phyloP scores from a whole-genome alignment of 2,113 vertebrate species.

The Paraplagusia blochii region DNA sequence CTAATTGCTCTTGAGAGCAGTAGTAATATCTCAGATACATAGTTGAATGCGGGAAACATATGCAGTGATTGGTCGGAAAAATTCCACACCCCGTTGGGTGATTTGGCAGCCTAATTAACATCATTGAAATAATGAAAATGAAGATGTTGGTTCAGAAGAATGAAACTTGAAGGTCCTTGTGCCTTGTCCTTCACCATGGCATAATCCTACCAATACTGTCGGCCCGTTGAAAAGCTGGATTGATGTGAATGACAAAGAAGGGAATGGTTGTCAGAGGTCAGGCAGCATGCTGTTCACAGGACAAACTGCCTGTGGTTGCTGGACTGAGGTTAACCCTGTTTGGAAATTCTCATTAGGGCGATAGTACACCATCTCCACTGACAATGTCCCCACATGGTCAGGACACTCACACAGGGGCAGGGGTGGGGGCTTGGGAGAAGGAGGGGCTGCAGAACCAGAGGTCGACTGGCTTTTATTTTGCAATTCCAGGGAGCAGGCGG shows the following conservation, averaged over 20 bases:
- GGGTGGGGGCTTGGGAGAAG: background rate
- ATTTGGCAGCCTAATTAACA: no score
- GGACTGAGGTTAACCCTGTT: constrained; percentile 31
- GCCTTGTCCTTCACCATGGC: background rate
- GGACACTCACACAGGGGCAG: constrained; percentile 34
- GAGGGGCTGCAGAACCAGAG: constrained; percentile 56
- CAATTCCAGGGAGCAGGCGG: constrained; percentile 60
- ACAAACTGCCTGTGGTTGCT: constrained; percentile 24
- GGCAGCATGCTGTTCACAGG: constrained; percentile 26
- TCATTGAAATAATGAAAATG: no score
- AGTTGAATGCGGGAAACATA: no score
- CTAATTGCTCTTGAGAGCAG: no score
- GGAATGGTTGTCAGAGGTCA: constrained; percentile 32
- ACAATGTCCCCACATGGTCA: constrained; percentile 31
- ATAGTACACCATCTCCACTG: constrained; percentile 43
- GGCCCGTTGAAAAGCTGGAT: constrained; percentile 27
- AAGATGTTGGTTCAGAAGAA: no score
- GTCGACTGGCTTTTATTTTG: constrained; percentile 57
- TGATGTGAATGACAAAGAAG: constrained; percentile 22
- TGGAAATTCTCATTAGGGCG: constrained; percentile 47
- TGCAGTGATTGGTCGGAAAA: no score
- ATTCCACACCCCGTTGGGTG: no score
- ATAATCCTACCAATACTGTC: background rate
- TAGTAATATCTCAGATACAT: no score
- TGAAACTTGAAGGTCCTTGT: background rate